A percentile compares a stretch with the other conserved stretches of the same genome.
Conservation (phyloP, 2,113 vertebrate genomes). For the Chloebia gouldiae region DNA sequence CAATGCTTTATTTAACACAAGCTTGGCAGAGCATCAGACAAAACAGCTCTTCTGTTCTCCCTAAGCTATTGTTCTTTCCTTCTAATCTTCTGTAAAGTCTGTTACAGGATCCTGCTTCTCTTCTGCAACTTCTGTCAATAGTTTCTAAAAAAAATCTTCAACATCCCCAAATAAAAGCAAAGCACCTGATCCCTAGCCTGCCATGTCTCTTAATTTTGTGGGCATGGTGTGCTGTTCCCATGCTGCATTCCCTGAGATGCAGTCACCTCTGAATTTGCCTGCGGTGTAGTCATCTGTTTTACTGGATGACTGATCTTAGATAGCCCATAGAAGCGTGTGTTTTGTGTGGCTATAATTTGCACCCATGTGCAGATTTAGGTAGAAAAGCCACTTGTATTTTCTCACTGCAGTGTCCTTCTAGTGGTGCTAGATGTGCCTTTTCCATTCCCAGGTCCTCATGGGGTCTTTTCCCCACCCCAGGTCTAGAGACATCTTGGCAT, state of each 20-base stretch:
- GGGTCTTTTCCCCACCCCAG: background rate
- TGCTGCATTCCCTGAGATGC: background rate
- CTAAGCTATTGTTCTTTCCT: constrained; percentile 1
- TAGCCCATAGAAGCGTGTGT: background rate
- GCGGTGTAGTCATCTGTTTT: background rate
- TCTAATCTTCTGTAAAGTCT: constrained; percentile 7
- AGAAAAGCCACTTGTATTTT: background rate
- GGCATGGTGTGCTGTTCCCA: background rate
- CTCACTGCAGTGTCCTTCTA: background rate
- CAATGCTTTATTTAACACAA: constrained; percentile 7
- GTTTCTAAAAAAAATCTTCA: background rate
- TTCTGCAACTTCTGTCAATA: background rate
- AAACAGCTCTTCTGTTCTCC: background rate
- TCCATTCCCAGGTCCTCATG: background rate
- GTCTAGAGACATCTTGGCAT: background rate
- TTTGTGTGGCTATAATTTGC: background rate
- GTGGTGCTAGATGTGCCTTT: background rate
- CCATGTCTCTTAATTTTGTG: background rate
- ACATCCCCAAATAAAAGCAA: background rate
- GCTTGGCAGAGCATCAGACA: constrained; percentile 40
- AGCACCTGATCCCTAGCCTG: background rate
- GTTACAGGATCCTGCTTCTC: background rate
- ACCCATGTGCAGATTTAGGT: background rate
- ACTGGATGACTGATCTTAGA: background rate
- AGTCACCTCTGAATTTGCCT: background rate